Evolutionary conservation across 2,113 vertebrate genomes (phyloP).

Genomic region (Odobenus rosmarus): DNA sequence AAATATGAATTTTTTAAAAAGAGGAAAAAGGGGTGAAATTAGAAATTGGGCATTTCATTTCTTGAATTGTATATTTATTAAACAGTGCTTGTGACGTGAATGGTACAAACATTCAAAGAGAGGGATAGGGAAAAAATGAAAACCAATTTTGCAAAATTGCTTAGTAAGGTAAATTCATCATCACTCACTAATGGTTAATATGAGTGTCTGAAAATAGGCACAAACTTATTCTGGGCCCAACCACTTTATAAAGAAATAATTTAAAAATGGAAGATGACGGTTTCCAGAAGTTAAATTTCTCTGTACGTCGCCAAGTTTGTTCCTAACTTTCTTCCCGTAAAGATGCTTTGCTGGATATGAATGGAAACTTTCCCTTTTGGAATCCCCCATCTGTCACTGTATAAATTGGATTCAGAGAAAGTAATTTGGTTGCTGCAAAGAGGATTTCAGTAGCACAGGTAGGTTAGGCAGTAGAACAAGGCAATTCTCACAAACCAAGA

Average conservation of each 20-base stretch:
- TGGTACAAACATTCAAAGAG: neutral
- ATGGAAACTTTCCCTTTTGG: slow-evolving; percentile 62
- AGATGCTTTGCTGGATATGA: slow-evolving; percentile 59
- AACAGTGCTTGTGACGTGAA: neutral
- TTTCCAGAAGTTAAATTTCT: slow-evolving; percentile 54
- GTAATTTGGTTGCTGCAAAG: slow-evolving; percentile 38
- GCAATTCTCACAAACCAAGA: slow-evolving; percentile 24
- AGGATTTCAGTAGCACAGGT: slow-evolving; percentile 54
- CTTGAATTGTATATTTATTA: neutral
- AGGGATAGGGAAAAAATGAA: slow-evolving; percentile 16
- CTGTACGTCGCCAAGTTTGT: neutral
- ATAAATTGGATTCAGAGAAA: slow-evolving; percentile 67
- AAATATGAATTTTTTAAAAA: neutral
- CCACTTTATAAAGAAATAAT: slow-evolving; percentile 19
- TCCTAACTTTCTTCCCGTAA: slow-evolving; percentile 39
- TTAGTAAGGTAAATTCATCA: neutral
- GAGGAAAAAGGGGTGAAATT: neutral
- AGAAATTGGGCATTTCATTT: neutral
- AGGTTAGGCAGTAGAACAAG: neutral
- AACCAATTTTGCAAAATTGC: neutral
- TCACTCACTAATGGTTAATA: neutral
- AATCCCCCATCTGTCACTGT: slow-evolving; percentile 60
- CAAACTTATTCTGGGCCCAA: neutral
- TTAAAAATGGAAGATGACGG: neutral
- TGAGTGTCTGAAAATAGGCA: neutral